Evolutionary conservation across 2,888 invertebrate genomes (phyloP).

Genomic region (Eilema depressum): DNA sequence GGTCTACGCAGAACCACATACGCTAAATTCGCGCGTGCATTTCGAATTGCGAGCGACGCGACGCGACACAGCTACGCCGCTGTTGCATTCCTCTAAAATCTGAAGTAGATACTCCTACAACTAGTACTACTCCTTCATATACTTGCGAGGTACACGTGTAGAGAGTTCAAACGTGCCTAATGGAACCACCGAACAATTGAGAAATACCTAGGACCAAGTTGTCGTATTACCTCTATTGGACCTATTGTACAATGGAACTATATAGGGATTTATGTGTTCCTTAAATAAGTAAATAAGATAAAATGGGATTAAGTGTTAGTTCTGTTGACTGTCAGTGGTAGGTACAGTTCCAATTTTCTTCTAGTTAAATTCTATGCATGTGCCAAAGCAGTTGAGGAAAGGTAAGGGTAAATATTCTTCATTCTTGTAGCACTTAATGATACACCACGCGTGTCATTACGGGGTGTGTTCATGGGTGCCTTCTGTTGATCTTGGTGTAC

Average conservation of each 20-base stretch:
- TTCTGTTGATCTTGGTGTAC: no score
- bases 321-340: no score
- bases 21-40: not conserved
- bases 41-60: not conserved
- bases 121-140: not conserved
- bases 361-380: no score
- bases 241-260: not conserved
- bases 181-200: not conserved
- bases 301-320: not conserved
- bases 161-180: no score
- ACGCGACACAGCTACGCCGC: slow-evolving; percentile 1
- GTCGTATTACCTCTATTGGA: not conserved
- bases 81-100: not conserved
- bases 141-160: no score
- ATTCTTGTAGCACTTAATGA: no score
- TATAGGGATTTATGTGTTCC: not conserved
- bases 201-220: not conserved
- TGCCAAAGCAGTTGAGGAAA: no score
- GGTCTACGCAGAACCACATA: not conserved
- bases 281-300: no score
- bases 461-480: no score
- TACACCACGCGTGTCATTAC: no score
- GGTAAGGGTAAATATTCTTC: no score
- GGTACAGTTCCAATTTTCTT: no score
- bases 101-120: not conserved